Evolutionary conservation across 2,888 invertebrate species (phyloP).

Genomic region (Lepidonotus clava): DNA sequence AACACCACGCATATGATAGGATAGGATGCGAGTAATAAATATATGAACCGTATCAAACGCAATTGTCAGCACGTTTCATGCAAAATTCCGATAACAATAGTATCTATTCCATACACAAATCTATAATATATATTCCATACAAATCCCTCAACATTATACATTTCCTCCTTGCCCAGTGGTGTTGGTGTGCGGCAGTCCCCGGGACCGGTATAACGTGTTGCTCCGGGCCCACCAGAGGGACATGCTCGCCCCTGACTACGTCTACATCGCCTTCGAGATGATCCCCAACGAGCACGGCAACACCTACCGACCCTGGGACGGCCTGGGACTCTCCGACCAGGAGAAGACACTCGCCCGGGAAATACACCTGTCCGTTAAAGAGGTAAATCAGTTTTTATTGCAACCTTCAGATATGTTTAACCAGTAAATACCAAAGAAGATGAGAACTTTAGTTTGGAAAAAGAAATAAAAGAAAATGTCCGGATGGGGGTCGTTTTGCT

Average conservation of each 20-base stretch:
- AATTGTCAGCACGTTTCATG: too few species aligned
- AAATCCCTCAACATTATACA: too few species aligned
- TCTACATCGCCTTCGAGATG: conserved; percentile 21
- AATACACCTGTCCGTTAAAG: background rate
- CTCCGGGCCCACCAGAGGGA: background rate
- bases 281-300: background rate
- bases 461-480: background rate
- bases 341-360: background rate
- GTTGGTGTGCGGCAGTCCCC: background rate
- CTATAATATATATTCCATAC: too few species aligned
- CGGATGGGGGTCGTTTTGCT: too few species aligned
- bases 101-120: too few species aligned
- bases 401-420: too few species aligned
- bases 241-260: background rate
- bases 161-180: background rate
- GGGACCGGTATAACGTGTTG: background rate
- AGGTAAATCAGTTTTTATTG: background rate
- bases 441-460: background rate
- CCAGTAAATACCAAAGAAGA: too few species aligned
- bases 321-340: background rate
- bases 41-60: too few species aligned
- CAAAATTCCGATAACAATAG: too few species aligned
- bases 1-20: too few species aligned
- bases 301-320: background rate
- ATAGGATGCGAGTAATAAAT: too few species aligned